A percentile compares a stretch with the other conserved stretches of the same genome.
Conservation (phyloP, 2,888 invertebrate species). For the Rhagonycha lutea region DNA sequence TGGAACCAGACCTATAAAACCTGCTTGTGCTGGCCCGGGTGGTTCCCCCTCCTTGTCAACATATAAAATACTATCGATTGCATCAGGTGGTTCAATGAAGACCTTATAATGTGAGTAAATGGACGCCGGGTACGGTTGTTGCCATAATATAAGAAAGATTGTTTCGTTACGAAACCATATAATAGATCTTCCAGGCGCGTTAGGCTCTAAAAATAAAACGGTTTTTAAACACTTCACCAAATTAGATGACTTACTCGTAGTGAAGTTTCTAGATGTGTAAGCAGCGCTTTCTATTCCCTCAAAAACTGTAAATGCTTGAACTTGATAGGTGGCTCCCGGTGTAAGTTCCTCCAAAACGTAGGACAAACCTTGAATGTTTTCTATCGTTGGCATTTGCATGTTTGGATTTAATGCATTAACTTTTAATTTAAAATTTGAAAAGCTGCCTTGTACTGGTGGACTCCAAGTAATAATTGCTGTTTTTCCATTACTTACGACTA, state of each 20-base stretch:
- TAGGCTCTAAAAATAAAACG: slow-evolving; percentile 73
- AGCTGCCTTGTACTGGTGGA: slow-evolving; percentile 84
- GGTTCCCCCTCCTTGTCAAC: slow-evolving; percentile 94
- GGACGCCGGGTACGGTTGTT: slow-evolving; percentile 92
- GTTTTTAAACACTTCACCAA: not conserved
- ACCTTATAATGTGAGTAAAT: slow-evolving; percentile 93
- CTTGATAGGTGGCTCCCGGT: slow-evolving; percentile 90
- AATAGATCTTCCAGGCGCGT: slow-evolving; percentile 93
- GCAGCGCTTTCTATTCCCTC: slow-evolving; percentile 90
- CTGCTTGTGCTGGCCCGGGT: slow-evolving; percentile 93
- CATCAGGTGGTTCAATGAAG: slow-evolving; percentile 88
- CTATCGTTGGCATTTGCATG: slow-evolving; percentile 64
- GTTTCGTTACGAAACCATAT: slow-evolving; percentile 97
- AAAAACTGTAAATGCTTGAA: slow-evolving; percentile 88
- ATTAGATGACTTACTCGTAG: slow-evolving; percentile 73
- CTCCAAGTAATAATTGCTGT: slow-evolving; percentile 85
- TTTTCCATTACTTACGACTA: slow-evolving; percentile 81
- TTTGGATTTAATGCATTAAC: slow-evolving; percentile 62
- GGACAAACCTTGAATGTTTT: slow-evolving; percentile 69
- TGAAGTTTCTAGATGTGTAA: slow-evolving; percentile 89
- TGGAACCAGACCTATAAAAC: slow-evolving; percentile 90
- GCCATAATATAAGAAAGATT: slow-evolving; percentile 91
- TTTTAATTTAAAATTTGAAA: slow-evolving; percentile 80
- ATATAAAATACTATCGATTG: slow-evolving; percentile 85
- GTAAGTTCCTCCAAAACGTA: slow-evolving; percentile 81